Evolutionary conservation across 2,888 invertebrate species (phyloP).

Genomic region (Epinotia brunnichana): DNA sequence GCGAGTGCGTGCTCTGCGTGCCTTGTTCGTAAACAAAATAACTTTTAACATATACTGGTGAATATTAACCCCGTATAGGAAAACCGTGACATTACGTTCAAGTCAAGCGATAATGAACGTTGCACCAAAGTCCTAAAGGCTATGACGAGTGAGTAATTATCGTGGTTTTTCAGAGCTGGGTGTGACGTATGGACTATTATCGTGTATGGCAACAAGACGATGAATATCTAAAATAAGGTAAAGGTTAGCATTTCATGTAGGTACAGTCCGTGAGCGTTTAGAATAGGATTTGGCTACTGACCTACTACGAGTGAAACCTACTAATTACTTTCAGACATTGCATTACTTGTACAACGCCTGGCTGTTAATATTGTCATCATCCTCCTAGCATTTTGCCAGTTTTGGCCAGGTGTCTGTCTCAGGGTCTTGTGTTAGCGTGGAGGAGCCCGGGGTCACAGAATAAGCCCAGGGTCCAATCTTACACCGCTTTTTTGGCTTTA

Average conservation of each 20-base stretch:
- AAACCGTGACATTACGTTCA: constrained; percentile 21
- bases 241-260: constrained; percentile 3
- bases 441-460: too few species aligned
- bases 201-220: constrained; percentile 11
- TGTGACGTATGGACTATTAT: constrained; percentile 14
- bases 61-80: constrained; percentile 58
- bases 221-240: constrained; percentile 16
- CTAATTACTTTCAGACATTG: too few species aligned
- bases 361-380: too few species aligned
- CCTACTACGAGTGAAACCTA: too few species aligned
- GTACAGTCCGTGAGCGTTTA: background rate
- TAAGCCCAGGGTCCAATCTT: too few species aligned
- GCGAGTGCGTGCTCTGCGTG: constrained; percentile 68
- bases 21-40: constrained; percentile 69
- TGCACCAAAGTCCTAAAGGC: background rate
- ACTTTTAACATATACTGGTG: constrained; percentile 63
- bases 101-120: background rate
- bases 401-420: too few species aligned
- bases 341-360: too few species aligned
- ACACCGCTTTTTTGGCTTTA: too few species aligned
- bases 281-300: too few species aligned
- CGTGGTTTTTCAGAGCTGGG: background rate
- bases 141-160: background rate
- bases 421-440: too few species aligned
- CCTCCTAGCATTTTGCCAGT: too few species aligned